Evolutionary conservation across 2,888 invertebrate genomes (phyloP).

Genomic region (Sarcophaga subvicina): DNA sequence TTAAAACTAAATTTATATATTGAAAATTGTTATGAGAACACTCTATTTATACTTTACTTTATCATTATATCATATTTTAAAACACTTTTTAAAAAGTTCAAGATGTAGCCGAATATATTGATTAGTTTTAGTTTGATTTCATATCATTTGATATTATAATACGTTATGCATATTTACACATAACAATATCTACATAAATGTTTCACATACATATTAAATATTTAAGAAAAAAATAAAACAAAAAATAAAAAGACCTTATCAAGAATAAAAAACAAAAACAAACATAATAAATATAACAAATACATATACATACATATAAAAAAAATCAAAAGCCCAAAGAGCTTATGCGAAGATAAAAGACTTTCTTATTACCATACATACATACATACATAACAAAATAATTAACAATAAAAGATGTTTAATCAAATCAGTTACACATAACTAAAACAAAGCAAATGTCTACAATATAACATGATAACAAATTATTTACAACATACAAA

Average conservation of each 20-base stretch:
- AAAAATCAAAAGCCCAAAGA: constrained; percentile 73
- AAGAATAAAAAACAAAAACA: constrained; percentile 45
- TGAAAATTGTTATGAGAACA: constrained; percentile 70
- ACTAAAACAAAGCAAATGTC: constrained; percentile 37
- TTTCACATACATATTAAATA: constrained; percentile 51
- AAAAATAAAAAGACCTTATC: neutral
- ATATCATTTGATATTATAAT: constrained; percentile 6
- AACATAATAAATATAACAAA: constrained; percentile 43
- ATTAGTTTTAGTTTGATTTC: constrained; percentile 37
- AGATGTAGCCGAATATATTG: constrained; percentile 20
- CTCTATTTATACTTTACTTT: constrained; percentile 65
- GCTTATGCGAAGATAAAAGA: constrained; percentile 75
- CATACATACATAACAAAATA: constrained; percentile 40
- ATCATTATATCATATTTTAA: constrained; percentile 43
- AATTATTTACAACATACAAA: constrained; percentile 51
- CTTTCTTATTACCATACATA: constrained; percentile 68
- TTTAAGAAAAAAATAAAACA: constrained; percentile 59
- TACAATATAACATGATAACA: constrained; percentile 54
- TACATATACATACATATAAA: constrained; percentile 36
- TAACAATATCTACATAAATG: constrained; percentile 26
- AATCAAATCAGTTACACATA: constrained; percentile 22
- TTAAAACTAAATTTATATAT: constrained; percentile 68
- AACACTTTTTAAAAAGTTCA: constrained; percentile 35
- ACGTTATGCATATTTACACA: constrained; percentile 29
- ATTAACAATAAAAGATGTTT: constrained; percentile 22